Evolutionary conservation across 2,888 invertebrate species (phyloP).

Genomic region (Pogonocherus hispidulus): DNA sequence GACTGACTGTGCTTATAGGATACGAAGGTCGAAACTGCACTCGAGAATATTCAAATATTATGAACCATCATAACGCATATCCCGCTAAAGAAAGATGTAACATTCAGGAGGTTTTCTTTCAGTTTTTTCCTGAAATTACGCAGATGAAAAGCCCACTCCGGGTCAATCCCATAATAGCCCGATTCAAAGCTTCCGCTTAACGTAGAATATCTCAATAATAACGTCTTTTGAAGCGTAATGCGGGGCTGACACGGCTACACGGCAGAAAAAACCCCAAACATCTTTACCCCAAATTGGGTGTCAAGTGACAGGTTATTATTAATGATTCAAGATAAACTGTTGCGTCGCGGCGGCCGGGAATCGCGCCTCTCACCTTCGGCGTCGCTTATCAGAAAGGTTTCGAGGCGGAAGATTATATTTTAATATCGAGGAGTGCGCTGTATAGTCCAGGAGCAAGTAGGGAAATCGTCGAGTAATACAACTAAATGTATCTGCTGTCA

Average conservation of each 20-base stretch:
- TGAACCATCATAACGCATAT: no score
- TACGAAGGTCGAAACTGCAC: no score
- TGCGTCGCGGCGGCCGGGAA: slow-evolving; percentile 36
- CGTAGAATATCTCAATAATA: slow-evolving; percentile 33
- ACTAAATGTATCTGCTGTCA: no score
- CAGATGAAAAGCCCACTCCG: no score
- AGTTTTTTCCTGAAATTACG: no score
- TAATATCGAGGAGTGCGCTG: slow-evolving; percentile 5
- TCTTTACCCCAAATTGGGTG: slow-evolving; percentile 46
- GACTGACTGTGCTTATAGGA: no score
- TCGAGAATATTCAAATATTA: no score
- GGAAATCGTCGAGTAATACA: no score
- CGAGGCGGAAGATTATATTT: slow-evolving; percentile 1
- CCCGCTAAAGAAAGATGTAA: no score
- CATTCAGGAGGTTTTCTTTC: no score
- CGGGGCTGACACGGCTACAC: slow-evolving; percentile 36
- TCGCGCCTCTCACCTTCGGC: slow-evolving; percentile 10
- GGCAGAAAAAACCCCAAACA: slow-evolving; percentile 38
- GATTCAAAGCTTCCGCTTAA: background rate
- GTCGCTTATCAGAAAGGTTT: slow-evolving; percentile 15
- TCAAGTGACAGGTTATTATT: slow-evolving; percentile 49
- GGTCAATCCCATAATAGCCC: background rate
- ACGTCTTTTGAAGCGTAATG: slow-evolving; percentile 33
- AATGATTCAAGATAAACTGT: slow-evolving; percentile 50
- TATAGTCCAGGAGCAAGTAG: background rate